Evolutionary conservation across 2,888 invertebrate genomes (phyloP), one percentile per base, ranked within the genome.

Genomic region (Oligia latruncula): DNA sequence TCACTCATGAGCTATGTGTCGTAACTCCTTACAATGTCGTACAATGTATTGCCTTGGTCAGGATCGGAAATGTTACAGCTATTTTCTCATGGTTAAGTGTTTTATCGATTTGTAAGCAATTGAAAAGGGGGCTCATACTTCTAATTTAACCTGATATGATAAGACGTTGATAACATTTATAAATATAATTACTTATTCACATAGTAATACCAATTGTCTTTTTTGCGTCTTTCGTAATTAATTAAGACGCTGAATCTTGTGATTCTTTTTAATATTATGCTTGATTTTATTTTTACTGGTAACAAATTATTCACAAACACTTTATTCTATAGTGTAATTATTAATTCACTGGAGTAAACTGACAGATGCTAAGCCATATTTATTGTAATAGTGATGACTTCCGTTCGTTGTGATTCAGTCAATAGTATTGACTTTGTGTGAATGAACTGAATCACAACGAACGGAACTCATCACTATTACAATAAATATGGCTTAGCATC

Each of bases 21-120:
- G 71, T 77, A 75, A 78, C 71, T 68, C 65, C 78, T 72, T 74
- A 64, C 74, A 74, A 75, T 62, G 62, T 65, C 67, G 35, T 81
- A 73, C 76, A 70, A 68, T 80, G 80, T 86, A 84, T 81, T 82
- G 84, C 60, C 73, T 64, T 80, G 85, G 85, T 88, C 88, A 87
- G 84, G 77, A 77, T 75, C 65, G 58, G 23, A 71, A 78, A 55
- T 60, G 52, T 71, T 73, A 66, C 67, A 74, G 68, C 40, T 52
- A 80, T 84, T 72, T 65, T 49, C 71, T 75, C 64, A 71, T 29
- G 35, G 49, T 58, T 55, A 66, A 62, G 77, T 55, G 52, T 52
- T 74, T 76, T 76, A 52, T 76, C 40, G 75, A 75, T 76, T 76
- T 49, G 20, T 40, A 35, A 66, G 40, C 20, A 46, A 67, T 68